Percentiles rank a stretch among this genome's conserved stretches.
Conservation (phyloP, 2,888 invertebrate species). For the Byasa hedistus region DNA sequence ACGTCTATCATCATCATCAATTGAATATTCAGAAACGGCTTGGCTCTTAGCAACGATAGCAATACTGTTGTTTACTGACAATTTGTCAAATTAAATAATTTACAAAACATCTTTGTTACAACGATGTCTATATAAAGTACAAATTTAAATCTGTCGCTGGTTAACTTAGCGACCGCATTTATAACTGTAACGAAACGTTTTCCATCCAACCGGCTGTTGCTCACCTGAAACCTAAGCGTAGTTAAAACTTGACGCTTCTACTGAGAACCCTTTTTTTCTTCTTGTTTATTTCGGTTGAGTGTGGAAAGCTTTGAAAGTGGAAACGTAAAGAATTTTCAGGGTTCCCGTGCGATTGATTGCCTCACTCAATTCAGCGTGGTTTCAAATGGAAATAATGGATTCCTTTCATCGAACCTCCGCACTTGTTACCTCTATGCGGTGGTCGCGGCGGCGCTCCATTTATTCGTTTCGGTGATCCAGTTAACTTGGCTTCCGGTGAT, state of each 20-base stretch:
- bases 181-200: no score
- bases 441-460: not conserved
- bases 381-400: constrained; percentile 24
- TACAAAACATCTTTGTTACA: no score
- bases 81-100: no score
- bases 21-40: no score
- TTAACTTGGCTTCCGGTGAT: not conserved
- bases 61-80: no score
- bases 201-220: not conserved
- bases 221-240: constrained; percentile 7
- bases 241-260: constrained; percentile 6
- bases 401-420: constrained; percentile 16
- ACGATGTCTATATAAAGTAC: no score
- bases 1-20: no score
- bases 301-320: constrained; percentile 18
- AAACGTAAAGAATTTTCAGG: constrained; percentile 23
- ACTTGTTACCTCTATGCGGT: constrained; percentile 4
- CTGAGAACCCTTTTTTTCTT: constrained; percentile 12
- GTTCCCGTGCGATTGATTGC: constrained; percentile 29
- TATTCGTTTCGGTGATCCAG: constrained; percentile 3
- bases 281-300: constrained; percentile 25
- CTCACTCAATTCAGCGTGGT: constrained; percentile 22
- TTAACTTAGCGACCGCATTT: no score
- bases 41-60: no score
- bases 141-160: no score